Conservation (phyloP, 2,113 vertebrate genomes). For the Cyanocitta stelleri region DNA sequence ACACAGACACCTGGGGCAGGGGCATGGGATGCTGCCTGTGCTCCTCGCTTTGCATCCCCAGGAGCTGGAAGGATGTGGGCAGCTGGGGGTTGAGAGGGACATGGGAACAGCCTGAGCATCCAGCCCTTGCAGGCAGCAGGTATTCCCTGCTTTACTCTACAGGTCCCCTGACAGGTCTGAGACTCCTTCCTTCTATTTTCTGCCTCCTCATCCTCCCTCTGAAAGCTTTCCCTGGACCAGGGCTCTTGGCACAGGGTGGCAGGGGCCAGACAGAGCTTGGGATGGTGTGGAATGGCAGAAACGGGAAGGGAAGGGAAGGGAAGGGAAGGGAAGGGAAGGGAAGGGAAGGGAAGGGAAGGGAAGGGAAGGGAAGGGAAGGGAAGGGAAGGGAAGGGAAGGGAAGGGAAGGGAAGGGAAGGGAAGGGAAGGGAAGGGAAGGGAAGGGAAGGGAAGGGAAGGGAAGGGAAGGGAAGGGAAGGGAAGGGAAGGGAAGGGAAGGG, state of each 20-base stretch:
- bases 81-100: neutral
- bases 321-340: too few relatives aligned
- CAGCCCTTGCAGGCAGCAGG: neutral
- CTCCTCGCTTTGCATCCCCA: neutral
- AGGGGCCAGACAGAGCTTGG: neutral
- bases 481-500: too few relatives aligned
- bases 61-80: neutral
- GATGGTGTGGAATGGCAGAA: neutral
- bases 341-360: neutral
- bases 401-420: too few relatives aligned
- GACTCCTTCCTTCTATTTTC: neutral
- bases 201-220: neutral
- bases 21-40: neutral
- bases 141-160: fast-evolving
- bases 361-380: too few relatives aligned
- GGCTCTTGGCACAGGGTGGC: neutral
- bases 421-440: too few relatives aligned
- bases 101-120: neutral
- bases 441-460: neutral
- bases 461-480: too few relatives aligned
- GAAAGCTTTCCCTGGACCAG: neutral
- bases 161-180: neutral
- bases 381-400: neutral
- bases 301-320: too few relatives aligned
- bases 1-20: fast-evolving